These are phyloP conservation scores for Drosophila testacea DNA, from an alignment of 2,888 invertebrate species.

Conservation along the genomic window DNA sequence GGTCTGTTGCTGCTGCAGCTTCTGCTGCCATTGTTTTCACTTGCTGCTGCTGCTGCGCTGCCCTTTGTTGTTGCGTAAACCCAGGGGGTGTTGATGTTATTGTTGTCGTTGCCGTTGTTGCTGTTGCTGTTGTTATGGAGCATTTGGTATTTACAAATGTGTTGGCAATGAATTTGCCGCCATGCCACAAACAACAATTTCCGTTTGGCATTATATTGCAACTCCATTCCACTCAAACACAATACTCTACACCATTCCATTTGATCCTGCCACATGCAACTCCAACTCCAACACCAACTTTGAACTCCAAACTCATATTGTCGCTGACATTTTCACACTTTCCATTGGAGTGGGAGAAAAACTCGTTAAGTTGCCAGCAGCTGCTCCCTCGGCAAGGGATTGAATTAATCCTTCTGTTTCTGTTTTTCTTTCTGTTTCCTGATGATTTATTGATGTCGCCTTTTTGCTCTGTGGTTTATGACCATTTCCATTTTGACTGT, in stretches of 20 bases:
- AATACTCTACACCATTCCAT: slow-evolving; percentile 23
- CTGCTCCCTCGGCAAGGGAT: slow-evolving; percentile 52
- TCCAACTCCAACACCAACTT: slow-evolving; percentile 29
- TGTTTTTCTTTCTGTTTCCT: slow-evolving; percentile 18
- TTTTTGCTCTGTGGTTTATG: slow-evolving; percentile 1
- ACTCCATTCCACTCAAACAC: slow-evolving; percentile 3
- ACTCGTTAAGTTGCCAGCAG: slow-evolving; percentile 45
- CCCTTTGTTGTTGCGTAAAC: slow-evolving; percentile 63
- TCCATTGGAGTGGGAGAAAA: slow-evolving; percentile 44
- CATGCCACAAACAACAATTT: slow-evolving; percentile 68
- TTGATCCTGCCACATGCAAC: slow-evolving; percentile 24
- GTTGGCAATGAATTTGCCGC: slow-evolving; percentile 76
- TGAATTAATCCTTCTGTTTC: slow-evolving; percentile 56
- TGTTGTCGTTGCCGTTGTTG: slow-evolving; percentile 45
- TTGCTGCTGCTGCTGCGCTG: slow-evolving; percentile 55
- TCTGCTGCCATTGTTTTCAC: slow-evolving; percentile 66
- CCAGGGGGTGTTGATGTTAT: slow-evolving; percentile 64
- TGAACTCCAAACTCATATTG: slow-evolving; percentile 29
- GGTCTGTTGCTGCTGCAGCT: slow-evolving; percentile 69
- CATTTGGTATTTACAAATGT: slow-evolving; percentile 64
- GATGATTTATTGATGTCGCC: slow-evolving; percentile 71
- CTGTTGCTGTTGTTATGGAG: slow-evolving; percentile 28
- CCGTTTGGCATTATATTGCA: slow-evolving; percentile 66
- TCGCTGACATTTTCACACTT: slow-evolving; percentile 70
- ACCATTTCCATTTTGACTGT: not conserved